phyloP scores from a whole-genome alignment of 2,113 vertebrate genomes.

The Delphinapterus leucas region DNA sequence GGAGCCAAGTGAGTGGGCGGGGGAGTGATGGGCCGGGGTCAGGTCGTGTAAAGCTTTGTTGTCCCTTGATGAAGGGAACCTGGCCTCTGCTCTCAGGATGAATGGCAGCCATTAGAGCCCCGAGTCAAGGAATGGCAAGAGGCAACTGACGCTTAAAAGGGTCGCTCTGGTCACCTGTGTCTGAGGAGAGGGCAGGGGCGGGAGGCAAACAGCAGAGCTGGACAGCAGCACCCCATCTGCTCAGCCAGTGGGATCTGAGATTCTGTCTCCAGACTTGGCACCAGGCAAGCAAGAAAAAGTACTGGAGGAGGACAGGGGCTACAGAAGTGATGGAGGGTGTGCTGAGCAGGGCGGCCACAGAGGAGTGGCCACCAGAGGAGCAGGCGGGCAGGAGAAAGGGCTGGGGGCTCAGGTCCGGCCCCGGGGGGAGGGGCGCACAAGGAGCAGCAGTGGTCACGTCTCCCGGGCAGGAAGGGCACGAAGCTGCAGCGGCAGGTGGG shows the following conservation, averaged over 20 bases:
- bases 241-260: neutral
- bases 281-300: neutral
- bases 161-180: neutral
- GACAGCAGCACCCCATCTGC: neutral
- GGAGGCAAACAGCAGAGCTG: neutral
- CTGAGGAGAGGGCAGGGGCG: neutral
- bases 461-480: too few species aligned
- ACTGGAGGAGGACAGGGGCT: neutral
- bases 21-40: neutral
- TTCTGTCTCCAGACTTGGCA: neutral
- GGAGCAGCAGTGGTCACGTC: neutral
- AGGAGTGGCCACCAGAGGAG: neutral
- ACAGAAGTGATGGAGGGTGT: rapidly evolving
- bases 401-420: neutral
- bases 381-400: neutral
- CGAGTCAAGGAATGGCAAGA: constrained; percentile 11
- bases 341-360: neutral
- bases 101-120: constrained; percentile 43
- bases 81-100: neutral
- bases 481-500: neutral
- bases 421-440: neutral
- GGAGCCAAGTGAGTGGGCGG: neutral
- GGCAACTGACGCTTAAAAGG: constrained; percentile 56
- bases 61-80: neutral
- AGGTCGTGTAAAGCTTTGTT: neutral